Evolutionary conservation across 2,797 vertebrate genomes (phyloP), one percentile per base, ranked within the genome.

Genomic region (Sardinella longiceps): DNA sequence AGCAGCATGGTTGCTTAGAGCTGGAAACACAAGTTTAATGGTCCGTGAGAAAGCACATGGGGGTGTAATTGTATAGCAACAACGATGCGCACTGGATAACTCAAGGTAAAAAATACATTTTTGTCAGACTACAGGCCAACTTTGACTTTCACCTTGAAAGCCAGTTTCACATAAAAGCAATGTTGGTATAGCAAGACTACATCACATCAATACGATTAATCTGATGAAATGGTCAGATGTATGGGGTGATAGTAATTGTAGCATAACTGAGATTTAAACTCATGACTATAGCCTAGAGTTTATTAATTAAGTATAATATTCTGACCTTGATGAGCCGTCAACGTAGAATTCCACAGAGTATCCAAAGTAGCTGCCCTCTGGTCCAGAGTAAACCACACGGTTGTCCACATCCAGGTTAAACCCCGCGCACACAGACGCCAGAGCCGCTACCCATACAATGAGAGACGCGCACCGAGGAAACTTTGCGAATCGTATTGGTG

Each of bases 311-410:
- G 12, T 37, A 7, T 12, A 70, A 37, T 37, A 20, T 5, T 90
- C 96, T 95, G 88, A 98, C 97, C 96, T 96, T 84, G 93, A 84
- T 0, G 95, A 92, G 33, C 93, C 92, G 14, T 96, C 94, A 91
- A 95, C 94, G 92, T 98, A 98, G 93, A 98, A 98, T 89, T 98
- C 97, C 89, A 98, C 94, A 0, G 97, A 95, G 85, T 97, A 98
- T 89, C 97, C 97, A 90, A 98, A 98, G 89, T 96, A 95, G 93
- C 97, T 97, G 83, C 96, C 96, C 0, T 89, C 88, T 33, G 97
- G 95, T 93, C 97, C 97, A 45, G 92, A 92, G 89, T 97, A 97
- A 77, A 95, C 93, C 1, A 91, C 85, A 1, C 96, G 97, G 86
- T 92, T 94, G 86, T 97, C 95, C 89, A 94, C 93, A 90, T 97